Evolutionary conservation across 2,113 vertebrate genomes (phyloP).

Genomic region (Accipiter virgatus): DNA sequence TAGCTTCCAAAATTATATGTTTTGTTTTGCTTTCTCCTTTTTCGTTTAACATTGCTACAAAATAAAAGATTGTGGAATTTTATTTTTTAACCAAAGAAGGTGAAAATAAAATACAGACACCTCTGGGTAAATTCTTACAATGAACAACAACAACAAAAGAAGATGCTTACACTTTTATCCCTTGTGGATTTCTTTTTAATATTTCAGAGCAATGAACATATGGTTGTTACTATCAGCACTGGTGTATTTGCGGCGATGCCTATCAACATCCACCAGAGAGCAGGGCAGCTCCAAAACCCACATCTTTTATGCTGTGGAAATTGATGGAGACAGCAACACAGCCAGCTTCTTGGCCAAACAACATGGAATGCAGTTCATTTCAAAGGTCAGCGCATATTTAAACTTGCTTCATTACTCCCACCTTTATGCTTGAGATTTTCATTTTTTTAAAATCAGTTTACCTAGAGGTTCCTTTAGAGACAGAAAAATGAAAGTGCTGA

Average conservation of each 20-base stretch:
- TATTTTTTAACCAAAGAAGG: neutral
- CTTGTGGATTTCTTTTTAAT: constrained; percentile 53
- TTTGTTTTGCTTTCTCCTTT: neutral
- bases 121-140: neutral
- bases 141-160: neutral
- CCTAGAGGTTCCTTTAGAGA: constrained; percentile 78
- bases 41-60: neutral
- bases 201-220: constrained; percentile 51
- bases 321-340: constrained; percentile 80
- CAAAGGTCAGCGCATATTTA: constrained; percentile 91
- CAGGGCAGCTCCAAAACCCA: constrained; percentile 86
- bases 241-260: constrained; percentile 76
- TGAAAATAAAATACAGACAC: neutral
- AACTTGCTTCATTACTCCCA: constrained; percentile 83
- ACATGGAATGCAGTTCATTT: constrained; percentile 87
- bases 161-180: constrained; percentile 21
- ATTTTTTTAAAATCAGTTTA: constrained; percentile 82
- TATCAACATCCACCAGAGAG: constrained; percentile 88
- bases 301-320: constrained; percentile 79
- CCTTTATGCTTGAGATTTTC: constrained; percentile 81
- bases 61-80: neutral
- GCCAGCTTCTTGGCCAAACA: constrained; percentile 82
- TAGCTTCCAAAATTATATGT: neutral
- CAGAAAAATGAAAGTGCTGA: constrained; percentile 90
- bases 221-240: constrained; percentile 54